Percentiles rank a stretch among this genome's conserved stretches.
Conservation (phyloP, 37 sponge, comb jelly and placozoan genomes). For the Eunapius fragilis region DNA sequence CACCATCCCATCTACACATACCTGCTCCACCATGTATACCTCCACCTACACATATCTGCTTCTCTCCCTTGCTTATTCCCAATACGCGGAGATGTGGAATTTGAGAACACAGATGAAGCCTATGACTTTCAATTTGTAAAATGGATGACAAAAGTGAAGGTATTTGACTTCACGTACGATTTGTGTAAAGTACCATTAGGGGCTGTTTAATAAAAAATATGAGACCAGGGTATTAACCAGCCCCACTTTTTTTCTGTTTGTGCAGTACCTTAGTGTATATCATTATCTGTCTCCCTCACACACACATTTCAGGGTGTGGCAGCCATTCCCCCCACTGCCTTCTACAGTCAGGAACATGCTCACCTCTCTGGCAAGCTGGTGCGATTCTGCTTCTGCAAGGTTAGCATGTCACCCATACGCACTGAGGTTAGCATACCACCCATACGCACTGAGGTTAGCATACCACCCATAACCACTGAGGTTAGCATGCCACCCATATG, state of each 20-base stretch:
- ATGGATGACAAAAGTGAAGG: slow-evolving; percentile 92
- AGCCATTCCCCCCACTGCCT: slow-evolving; percentile 85
- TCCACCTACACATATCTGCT: not conserved
- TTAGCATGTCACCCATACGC: not conserved
- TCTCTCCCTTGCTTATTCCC: not conserved
- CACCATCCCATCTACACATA: too few species aligned
- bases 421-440: too few species aligned
- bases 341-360: slow-evolving; percentile 78
- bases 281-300: too few species aligned
- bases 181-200: too few species aligned
- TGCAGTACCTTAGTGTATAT: too few species aligned
- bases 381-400: slow-evolving; percentile 90
- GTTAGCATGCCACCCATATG: too few species aligned
- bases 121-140: slow-evolving; percentile 87
- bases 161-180: not conserved
- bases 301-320: slow-evolving; percentile 67
- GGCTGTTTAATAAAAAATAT: too few species aligned
- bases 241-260: too few species aligned
- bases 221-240: too few species aligned
- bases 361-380: slow-evolving; percentile 70
- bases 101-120: slow-evolving; percentile 42
- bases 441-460: too few species aligned
- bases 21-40: not conserved
- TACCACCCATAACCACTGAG: too few species aligned
- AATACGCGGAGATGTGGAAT: slow-evolving; percentile 19